These are phyloP conservation scores for Erannis defoliaria DNA, from an alignment of 2,888 invertebrate genomes.

Conservation along the genomic window DNA sequence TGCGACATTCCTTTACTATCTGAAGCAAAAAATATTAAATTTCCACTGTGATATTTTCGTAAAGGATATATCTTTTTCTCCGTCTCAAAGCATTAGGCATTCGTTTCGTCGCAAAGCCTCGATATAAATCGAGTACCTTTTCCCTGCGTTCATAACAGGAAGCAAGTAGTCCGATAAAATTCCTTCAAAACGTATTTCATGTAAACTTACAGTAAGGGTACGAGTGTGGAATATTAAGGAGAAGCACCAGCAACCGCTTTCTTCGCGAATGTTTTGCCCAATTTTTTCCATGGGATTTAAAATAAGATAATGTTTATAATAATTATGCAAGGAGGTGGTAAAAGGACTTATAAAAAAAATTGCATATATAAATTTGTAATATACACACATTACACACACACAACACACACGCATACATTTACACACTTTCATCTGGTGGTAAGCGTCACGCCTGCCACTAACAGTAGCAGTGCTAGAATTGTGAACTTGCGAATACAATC, in stretches of 20 bases:
- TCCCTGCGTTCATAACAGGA: slow-evolving; percentile 39
- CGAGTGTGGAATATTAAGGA: slow-evolving; percentile 11
- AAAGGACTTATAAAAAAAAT: no score
- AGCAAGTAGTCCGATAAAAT: slow-evolving; percentile 38
- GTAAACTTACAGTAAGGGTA: slow-evolving; percentile 9
- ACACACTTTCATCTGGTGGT: no score
- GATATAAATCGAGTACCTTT: slow-evolving; percentile 44
- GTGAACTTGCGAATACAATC: no score
- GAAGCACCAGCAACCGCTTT: neutral
- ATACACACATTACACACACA: no score
- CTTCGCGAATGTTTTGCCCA: no score
- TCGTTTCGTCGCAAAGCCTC: slow-evolving; percentile 37
- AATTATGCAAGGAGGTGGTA: no score
- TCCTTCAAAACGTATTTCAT: slow-evolving; percentile 28
- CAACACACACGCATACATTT: no score
- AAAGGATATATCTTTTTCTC: slow-evolving; percentile 27
- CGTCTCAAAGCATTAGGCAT: slow-evolving; percentile 35
- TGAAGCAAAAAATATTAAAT: slow-evolving; percentile 28
- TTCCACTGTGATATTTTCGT: slow-evolving; percentile 17
- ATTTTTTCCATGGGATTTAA: no score
- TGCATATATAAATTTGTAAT: no score
- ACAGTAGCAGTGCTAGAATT: no score
- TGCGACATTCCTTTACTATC: slow-evolving; percentile 11
- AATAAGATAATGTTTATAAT: no score
- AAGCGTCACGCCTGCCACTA: no score